Evolutionary conservation across 64 coral and sea anemone species (phyloP).

Genomic region (Anthopleura sola): DNA sequence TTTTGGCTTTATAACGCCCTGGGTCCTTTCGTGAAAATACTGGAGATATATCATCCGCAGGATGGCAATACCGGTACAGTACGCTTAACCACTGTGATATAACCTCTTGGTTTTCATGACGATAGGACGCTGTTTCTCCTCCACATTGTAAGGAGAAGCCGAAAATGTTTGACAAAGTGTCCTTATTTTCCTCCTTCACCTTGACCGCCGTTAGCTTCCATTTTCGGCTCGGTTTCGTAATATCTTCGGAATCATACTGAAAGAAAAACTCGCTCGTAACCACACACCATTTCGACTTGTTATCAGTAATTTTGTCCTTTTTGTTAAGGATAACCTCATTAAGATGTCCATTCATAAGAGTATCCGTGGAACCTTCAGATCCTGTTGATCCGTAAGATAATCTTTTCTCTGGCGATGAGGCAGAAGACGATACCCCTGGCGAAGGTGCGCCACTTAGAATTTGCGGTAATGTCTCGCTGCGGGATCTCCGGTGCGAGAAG

Average conservation of each 20-base stretch:
- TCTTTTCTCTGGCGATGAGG: constrained; percentile 34
- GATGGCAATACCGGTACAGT: constrained; percentile 58
- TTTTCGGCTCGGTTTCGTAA: constrained; percentile 36
- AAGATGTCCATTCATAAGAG: constrained; percentile 71
- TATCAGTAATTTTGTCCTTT: constrained; percentile 20
- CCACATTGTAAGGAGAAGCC: constrained; percentile 50
- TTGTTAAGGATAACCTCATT: constrained; percentile 43
- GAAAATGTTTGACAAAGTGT: constrained; percentile 23
- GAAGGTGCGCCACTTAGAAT: constrained; percentile 16
- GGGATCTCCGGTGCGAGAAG: constrained; percentile 40
- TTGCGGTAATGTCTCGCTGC: constrained; percentile 52
- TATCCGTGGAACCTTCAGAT: constrained; percentile 53
- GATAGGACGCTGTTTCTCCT: constrained; percentile 16
- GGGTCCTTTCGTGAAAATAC: constrained; percentile 19
- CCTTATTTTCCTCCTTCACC: constrained; percentile 37
- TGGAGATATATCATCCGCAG: constrained; percentile 11
- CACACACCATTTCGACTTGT: constrained; percentile 58
- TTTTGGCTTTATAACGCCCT: constrained; percentile 26
- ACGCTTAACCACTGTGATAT: constrained; percentile 73
- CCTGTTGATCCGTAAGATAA: constrained; percentile 25
- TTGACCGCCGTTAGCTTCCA: constrained; percentile 47
- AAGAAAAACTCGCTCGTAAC: constrained; percentile 77
- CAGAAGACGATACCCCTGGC: neutral
- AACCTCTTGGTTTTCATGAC: constrained; percentile 40
- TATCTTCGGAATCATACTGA: constrained; percentile 57